phyloP scores from a whole-genome alignment of 2,888 invertebrate genomes.

The Cosmorhoe ocellata region DNA sequence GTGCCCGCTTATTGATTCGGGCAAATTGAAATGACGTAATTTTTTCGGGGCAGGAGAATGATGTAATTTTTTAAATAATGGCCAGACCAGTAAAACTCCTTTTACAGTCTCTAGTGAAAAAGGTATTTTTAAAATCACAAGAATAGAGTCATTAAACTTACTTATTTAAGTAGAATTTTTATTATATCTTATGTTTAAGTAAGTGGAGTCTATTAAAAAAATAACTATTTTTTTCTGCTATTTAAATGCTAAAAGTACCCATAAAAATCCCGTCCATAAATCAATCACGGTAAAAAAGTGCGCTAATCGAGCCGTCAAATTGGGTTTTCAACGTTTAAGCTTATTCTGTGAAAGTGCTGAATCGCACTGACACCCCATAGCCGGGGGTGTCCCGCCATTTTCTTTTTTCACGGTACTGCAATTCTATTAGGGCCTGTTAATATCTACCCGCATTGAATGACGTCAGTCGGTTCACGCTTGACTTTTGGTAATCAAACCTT shows the following conservation, averaged over 20 bases:
- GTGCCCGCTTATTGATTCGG: conserved; percentile 9
- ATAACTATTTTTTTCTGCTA: too few relatives aligned
- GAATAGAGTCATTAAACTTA: too few relatives aligned
- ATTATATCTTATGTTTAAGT: too few relatives aligned
- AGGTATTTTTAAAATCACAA: too few relatives aligned
- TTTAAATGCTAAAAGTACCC: conserved; percentile 31
- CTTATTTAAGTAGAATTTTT: too few relatives aligned
- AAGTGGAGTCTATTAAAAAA: too few relatives aligned
- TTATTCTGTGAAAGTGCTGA: conserved; percentile 75
- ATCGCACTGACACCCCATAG: conserved; percentile 59
- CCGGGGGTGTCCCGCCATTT: conserved; percentile 58
- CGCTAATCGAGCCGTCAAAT: conserved; percentile 79
- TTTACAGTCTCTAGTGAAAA: too few relatives aligned
- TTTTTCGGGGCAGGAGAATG: too few relatives aligned
- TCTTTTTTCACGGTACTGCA: conserved; percentile 67
- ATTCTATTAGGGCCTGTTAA: conserved; percentile 59
- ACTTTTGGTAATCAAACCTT: conserved; percentile 37
- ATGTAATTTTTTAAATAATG: too few relatives aligned
- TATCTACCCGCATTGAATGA: conserved; percentile 48
- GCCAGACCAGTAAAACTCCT: too few relatives aligned
- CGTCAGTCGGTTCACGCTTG: conserved; percentile 47
- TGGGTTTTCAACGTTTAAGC: conserved; percentile 77
- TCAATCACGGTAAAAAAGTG: conserved; percentile 54
- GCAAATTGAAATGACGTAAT: conserved; percentile 5
- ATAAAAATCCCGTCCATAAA: conserved; percentile 36